Evolutionary conservation across 2,888 invertebrate genomes (phyloP), one percentile per base, ranked within the genome.

Genomic region (Alsophila aescularia): DNA sequence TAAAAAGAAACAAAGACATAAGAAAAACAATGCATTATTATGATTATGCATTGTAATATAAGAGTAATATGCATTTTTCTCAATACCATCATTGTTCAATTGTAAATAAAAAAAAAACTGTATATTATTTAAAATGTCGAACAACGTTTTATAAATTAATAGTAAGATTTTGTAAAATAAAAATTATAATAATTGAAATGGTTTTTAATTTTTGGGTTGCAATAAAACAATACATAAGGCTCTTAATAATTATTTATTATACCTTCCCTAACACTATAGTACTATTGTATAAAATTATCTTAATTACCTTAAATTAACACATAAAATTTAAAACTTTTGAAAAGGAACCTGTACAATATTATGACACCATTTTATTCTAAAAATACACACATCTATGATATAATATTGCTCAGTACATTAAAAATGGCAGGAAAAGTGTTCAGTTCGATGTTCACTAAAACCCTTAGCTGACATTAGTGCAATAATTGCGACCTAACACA

Each of bases 111-210:
- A 58, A 52, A 15, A 6, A 27, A 16, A 36, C 34, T 69, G 55
- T 68, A 66, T 59, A 44, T 42, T 52, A 52, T 39, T 56, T 41
- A 41, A 47, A 41, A 31, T 42, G 15, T 35, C 44, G 44, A 57
- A 53, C 51, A 72, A 75, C 66, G n/a, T 73, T 72, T 66, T 73
- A 66, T 66, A 12, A 13, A 66, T 68, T 58, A 69, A 62, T 59
- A 70, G 72, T 75, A 65, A 69, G 57, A 56, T 77, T 79, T 77
- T 73, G 75, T 70, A 44, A 53, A 60, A 67, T 70, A 64, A 70
- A 71, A 70, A 49, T 12, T 13, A 21, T 58, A 61, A 52, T 59
- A 40, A 64, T 59, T 62, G 41, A 62, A 32, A 14, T 2, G 42
- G 14, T 40, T 37, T 40, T 44, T 39, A 40, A 44, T 34, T 35